These are phyloP conservation scores for Coregonus sp. DNA, from an alignment of 2,797 vertebrate genomes.

Conservation along the genomic window DNA sequence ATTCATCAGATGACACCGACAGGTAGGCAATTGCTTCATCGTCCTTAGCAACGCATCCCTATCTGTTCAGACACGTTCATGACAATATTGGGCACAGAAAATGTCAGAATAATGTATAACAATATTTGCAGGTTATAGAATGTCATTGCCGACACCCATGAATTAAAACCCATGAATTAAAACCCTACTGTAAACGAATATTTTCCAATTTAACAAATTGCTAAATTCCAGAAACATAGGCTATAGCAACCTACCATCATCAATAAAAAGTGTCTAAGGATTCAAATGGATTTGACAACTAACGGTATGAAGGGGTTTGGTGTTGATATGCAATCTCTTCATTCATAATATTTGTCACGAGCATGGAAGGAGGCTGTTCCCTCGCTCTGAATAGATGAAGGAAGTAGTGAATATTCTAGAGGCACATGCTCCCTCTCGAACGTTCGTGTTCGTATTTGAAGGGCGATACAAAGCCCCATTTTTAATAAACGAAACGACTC, in stretches of 20 bases:
- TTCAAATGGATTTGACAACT: background rate
- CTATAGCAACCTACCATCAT: background rate
- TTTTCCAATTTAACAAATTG: background rate
- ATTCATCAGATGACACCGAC: conserved; percentile 32
- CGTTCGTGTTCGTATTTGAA: conserved; percentile 4
- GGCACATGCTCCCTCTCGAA: background rate
- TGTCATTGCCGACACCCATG: background rate
- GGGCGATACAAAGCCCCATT: background rate
- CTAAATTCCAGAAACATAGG: too few relatives aligned
- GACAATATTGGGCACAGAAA: conserved; percentile 26
- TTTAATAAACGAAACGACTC: conserved; percentile 19
- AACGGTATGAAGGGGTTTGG: background rate
- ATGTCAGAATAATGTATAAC: background rate
- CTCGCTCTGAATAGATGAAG: background rate
- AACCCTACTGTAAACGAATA: background rate
- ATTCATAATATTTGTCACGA: background rate
- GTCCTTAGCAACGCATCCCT: conserved; percentile 13
- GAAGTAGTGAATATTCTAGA: background rate
- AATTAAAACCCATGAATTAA: background rate
- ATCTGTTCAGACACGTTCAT: conserved; percentile 24
- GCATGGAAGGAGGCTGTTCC: background rate
- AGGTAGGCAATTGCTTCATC: conserved; percentile 31
- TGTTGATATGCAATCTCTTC: background rate
- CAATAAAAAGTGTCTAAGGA: background rate
- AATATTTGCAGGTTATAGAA: background rate